Evolutionary conservation across 2,888 invertebrate species (phyloP).

Genomic region (Sphaerophoria rueppellii): DNA sequence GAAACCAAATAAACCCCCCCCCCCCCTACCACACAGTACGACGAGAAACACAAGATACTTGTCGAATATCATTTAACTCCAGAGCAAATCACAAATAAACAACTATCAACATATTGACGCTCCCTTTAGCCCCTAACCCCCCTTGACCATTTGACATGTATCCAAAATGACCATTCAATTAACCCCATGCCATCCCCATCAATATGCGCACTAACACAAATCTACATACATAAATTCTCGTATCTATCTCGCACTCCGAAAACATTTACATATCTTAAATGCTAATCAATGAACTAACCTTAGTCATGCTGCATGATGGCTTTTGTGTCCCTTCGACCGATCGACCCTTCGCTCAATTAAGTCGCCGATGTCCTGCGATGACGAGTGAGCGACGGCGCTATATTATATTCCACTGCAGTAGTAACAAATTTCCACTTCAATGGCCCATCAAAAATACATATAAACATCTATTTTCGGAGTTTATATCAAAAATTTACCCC

Average conservation of each 20-base stretch:
- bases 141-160: background rate
- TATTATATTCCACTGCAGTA: constrained; percentile 34
- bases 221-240: background rate
- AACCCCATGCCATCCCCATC: constrained; percentile 40
- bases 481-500: constrained; percentile 48
- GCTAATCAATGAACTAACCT: constrained; percentile 70
- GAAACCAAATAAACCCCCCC: background rate
- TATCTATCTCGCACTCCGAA: constrained; percentile 21
- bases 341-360: constrained; percentile 61
- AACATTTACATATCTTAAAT: constrained; percentile 55
- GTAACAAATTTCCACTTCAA: constrained; percentile 65
- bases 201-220: background rate
- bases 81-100: constrained; percentile 2
- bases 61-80: constrained; percentile 26
- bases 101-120: constrained; percentile 8
- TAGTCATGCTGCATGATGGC: background rate
- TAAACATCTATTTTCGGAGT: constrained; percentile 39
- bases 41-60: constrained; percentile 12
- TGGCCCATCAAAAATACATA: constrained; percentile 60
- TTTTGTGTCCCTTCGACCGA: constrained; percentile 22
- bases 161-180: constrained; percentile 55
- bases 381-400: background rate
- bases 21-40: background rate
- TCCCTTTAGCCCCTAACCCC: background rate
- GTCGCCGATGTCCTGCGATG: constrained; percentile 6